Evolutionary conservation across 2,797 vertebrate species (phyloP), one percentile per base, ranked within the genome.

Genomic region (Silurus lanzhouensis): DNA sequence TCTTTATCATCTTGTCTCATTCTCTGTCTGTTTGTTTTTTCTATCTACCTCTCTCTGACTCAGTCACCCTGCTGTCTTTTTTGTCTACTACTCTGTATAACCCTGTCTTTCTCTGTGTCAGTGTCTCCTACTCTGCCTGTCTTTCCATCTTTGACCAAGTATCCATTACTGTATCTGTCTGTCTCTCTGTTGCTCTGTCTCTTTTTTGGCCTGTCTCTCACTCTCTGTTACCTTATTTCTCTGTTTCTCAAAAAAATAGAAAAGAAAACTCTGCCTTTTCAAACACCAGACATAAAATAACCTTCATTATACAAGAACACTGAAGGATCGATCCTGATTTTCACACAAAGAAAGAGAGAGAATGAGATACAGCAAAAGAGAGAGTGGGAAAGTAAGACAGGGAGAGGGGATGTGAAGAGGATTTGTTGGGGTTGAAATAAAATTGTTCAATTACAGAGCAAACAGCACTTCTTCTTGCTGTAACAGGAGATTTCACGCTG

Each of bases 401-500:
- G 87, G 68, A 87, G 90, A 90, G 22, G 81, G 84, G 84, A 83
- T 87, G 38, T 15, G 85, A 90, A 90, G 92, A 95, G 90, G 52
- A 58, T 70, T 71, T 71, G 66, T 27, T 60, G 52, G 20, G 81
- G 19, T 72, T 72, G 96, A 96, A 96, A 96, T 96, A 97, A 97
- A 99, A 98, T 96, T 97, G 97, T 99, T 98, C 97, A 99, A 99
- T 99, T 98, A 98, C 97, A 95, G 96, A 96, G 96, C 94, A 94
- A 97, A 97, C 97, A 97, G 97, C 95, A 98, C 67, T 98, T 98
- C 98, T 97, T 98, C 97, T 98, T 96, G 97, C 96, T 98, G 96
- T 99, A 99, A 98, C 97, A 97, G 98, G 97, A 97, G 97, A 99
- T 99, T 99, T 99, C 97, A 99, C 96, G 98, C 96, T 97, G 95